Evolutionary conservation across 2,113 vertebrate genomes (phyloP).

Genomic region (Heliornis fulica): DNA sequence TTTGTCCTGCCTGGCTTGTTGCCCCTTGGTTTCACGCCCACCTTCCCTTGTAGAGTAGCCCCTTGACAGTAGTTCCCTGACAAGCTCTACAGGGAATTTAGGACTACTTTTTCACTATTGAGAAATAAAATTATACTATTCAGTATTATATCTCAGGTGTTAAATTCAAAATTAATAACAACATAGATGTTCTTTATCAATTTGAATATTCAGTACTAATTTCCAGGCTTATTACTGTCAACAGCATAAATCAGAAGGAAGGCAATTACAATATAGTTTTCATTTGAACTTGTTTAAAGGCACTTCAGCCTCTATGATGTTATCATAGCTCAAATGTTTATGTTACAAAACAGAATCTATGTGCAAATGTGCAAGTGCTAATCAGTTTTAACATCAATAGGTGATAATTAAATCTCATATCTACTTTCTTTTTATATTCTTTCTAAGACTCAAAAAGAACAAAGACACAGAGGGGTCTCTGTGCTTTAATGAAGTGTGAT

Average conservation of each 20-base stretch:
- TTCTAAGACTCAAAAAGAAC: neutral
- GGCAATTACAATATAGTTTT: neutral
- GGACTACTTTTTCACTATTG: neutral
- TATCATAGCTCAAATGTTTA: neutral
- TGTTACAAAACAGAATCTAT: neutral
- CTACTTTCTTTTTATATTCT: neutral
- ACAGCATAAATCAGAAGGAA: neutral
- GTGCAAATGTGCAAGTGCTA: neutral
- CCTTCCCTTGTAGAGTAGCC: neutral
- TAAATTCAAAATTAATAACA: neutral
- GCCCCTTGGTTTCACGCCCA: neutral
- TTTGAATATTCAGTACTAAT: neutral
- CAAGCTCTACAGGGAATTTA: neutral
- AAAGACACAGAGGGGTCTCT: neutral
- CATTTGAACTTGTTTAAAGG: neutral
- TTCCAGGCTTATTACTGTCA: neutral
- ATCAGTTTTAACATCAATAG: neutral
- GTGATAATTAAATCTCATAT: conserved; percentile 20
- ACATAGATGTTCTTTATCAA: neutral
- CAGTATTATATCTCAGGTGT: neutral
- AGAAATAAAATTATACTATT: neutral
- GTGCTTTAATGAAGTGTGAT: neutral
- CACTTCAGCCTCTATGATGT: neutral
- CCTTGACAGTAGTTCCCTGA: neutral
- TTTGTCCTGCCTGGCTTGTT: neutral